Base-by-base conservation (phyloP, 2,113 vertebrate species). In the Psephotus haematonotus region DNA sequence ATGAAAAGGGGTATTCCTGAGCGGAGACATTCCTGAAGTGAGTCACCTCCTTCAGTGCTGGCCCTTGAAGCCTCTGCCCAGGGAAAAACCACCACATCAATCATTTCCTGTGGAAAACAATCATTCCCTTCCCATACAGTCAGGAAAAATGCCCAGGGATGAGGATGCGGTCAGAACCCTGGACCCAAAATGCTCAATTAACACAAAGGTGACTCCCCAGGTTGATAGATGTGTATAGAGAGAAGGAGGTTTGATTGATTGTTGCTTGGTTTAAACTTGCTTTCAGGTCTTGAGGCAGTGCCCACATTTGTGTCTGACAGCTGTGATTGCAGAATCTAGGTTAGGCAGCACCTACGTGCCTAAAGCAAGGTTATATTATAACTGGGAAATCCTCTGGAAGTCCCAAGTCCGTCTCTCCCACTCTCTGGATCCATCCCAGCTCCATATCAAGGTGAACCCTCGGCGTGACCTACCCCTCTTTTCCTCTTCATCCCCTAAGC, bases 1-100 rank as follows among this genome's bases (percentile, higher is more conserved):
- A 70, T 15, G 47, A 59, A 63, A 49, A 22, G 6, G 0, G 0
- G 2, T 22, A 62, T 1, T 78, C 60, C 33, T 6, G 28, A 44
- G 16, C 10, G 39, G 29, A 59, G 82, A 11, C 16, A 8, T n/a
- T 53, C 59, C 35, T 43, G 17, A 59, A 39, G 41, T 4, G 16
- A 35, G 20, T 63, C 47, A 24, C 14, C 37, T 64, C 24, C 27
- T 29, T 41, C 59, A 31, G 39, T 16, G 33, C 13, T 52, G 20
- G 4, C 10, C 24, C 31, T 72, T 93, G 50, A 37, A 78, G 57
- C 13, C 20, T 39, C 82, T 78, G 76, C 43, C 27, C 13, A n/a
- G 49, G 53, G 52, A 35, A 57, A 50, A 33, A 33, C 10, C n/a
- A 59, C 4, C 29, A 82, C 23, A 59, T 53, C 50, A 19, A 18